Evolutionary conservation across 2,113 vertebrate species (phyloP).

Genomic region (Campylomormyrus numenius): DNA sequence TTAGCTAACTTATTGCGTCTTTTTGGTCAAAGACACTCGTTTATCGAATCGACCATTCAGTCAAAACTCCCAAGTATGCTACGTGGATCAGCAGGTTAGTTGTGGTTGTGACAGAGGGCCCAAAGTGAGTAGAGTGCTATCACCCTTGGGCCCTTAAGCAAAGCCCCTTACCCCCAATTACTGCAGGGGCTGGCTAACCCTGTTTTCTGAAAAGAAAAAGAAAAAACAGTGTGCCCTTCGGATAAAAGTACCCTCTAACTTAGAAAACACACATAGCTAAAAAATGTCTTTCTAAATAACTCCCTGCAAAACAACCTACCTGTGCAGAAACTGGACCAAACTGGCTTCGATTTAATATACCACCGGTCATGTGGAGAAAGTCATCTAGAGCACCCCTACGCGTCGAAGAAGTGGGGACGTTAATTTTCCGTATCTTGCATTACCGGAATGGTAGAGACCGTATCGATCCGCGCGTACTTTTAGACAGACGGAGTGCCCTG

Average conservation of each 20-base stretch:
- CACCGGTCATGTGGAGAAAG: background rate
- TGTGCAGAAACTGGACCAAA: background rate
- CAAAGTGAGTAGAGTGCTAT: background rate
- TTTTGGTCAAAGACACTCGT: background rate
- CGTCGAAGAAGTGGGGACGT: background rate
- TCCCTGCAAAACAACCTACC: background rate
- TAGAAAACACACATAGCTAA: background rate
- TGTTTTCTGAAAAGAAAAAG: background rate
- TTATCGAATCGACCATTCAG: background rate
- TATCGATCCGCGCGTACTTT: background rate
- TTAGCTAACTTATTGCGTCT: background rate
- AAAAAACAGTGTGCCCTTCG: background rate
- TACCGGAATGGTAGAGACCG: background rate
- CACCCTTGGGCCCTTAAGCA: background rate
- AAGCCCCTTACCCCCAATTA: background rate
- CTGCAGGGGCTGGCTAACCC: background rate
- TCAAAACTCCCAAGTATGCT: background rate
- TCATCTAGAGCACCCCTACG: background rate
- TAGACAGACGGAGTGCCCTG: background rate
- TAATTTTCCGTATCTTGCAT: background rate
- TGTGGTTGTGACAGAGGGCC: background rate
- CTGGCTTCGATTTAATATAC: background rate
- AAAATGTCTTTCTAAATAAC: background rate
- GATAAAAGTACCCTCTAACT: background rate
- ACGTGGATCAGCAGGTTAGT: background rate